Conservation (phyloP, 35 echinoderm and acorn worm species). For the Stichopus chloronotus region DNA sequence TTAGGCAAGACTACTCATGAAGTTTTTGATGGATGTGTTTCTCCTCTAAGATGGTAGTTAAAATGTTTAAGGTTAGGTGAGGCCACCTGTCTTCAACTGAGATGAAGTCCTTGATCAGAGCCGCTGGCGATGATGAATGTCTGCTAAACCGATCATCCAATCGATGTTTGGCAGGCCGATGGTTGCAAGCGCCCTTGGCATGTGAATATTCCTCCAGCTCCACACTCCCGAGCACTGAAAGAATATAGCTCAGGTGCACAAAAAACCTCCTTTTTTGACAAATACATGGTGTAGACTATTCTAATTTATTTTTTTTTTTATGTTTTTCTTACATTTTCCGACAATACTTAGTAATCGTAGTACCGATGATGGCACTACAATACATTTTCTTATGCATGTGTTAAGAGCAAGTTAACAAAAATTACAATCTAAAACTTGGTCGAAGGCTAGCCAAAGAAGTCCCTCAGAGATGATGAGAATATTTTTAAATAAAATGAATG, state of each 20-base stretch:
- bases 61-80: constrained; percentile 49
- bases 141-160: neutral
- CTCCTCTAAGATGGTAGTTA: neutral
- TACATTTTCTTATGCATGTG: too few relatives aligned
- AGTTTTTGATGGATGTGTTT: neutral
- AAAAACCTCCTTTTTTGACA: constrained; percentile 57
- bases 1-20: constrained; percentile 4
- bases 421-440: too few relatives aligned
- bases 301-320: neutral
- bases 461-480: too few relatives aligned
- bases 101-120: constrained; percentile 20
- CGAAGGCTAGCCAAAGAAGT: too few relatives aligned
- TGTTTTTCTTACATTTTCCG: neutral
- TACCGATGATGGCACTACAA: neutral
- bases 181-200: neutral
- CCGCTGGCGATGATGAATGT: neutral
- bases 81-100: constrained; percentile 22
- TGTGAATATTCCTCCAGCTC: constrained; percentile 6
- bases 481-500: too few relatives aligned
- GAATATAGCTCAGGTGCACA: constrained; percentile 66
- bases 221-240: constrained; percentile 53
- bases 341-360: neutral
- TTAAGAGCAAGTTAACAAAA: too few relatives aligned
- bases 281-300: constrained; percentile 21
- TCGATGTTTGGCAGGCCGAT: neutral